Conservation (phyloP, 64 coral and sea anemone genomes). For the Anthopleura sola region DNA sequence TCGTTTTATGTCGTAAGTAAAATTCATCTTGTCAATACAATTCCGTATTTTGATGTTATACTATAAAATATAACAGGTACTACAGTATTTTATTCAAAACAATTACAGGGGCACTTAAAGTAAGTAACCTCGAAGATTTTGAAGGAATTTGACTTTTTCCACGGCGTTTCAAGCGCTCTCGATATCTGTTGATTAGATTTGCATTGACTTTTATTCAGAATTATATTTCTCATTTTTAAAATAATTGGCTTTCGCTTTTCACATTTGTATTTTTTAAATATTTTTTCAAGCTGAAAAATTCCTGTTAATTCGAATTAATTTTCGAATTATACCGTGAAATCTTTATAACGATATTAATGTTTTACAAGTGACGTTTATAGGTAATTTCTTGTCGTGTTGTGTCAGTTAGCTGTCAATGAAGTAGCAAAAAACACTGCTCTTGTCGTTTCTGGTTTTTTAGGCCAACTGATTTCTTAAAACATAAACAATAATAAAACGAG, state of each 20-base stretch:
- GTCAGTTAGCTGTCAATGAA: not conserved
- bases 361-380: not conserved
- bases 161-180: not conserved
- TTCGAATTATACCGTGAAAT: not conserved
- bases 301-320: not conserved
- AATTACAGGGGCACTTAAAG: not conserved
- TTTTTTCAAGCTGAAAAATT: too few relatives aligned
- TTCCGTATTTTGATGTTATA: constrained; percentile 1
- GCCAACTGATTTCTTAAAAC: not conserved
- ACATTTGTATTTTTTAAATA: too few relatives aligned
- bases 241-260: too few relatives aligned
- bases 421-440: not conserved
- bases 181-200: not conserved
- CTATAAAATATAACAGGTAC: constrained; percentile 12
- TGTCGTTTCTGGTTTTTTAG: not conserved
- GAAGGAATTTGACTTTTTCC: not conserved
- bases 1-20: not conserved
- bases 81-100: not conserved
- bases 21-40: not conserved
- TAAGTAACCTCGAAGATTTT: not conserved
- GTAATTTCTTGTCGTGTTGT: not conserved
- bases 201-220: not conserved
- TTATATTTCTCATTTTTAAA: not conserved
- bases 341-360: not conserved
- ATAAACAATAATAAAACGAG: not conserved